phyloP scores from a whole-genome alignment of 2,888 invertebrate genomes.

The Yponomeuta malinellus region DNA sequence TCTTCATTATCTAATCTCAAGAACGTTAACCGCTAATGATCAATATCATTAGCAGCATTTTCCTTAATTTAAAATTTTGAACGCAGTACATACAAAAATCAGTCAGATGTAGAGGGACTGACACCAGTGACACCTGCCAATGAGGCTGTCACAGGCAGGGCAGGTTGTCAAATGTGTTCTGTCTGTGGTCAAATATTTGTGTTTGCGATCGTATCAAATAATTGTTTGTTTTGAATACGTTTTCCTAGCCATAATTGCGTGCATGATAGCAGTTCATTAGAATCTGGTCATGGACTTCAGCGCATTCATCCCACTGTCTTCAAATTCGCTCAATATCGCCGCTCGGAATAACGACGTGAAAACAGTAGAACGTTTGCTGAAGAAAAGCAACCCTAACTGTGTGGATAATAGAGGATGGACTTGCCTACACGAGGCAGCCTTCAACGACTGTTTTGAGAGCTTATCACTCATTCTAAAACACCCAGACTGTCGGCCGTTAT shows the following conservation, averaged over 20 bases:
- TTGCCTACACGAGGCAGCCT: constrained; percentile 70
- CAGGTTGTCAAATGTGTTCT: too few relatives aligned
- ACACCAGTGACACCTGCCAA: too few relatives aligned
- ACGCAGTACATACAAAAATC: too few relatives aligned
- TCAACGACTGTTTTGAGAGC: constrained; percentile 54
- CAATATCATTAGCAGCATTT: background rate
- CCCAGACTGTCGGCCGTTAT: constrained; percentile 44
- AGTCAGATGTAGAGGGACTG: too few relatives aligned
- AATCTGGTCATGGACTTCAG: constrained; percentile 63
- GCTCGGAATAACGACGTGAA: constrained; percentile 55
- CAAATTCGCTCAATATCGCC: constrained; percentile 63
- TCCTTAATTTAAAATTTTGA: too few relatives aligned
- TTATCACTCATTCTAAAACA: constrained; percentile 50
- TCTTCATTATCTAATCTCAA: background rate
- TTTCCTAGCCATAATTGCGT: background rate
- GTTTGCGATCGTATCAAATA: too few relatives aligned
- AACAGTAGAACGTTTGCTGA: constrained; percentile 47
- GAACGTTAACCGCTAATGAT: background rate
- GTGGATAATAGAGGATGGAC: constrained; percentile 74
- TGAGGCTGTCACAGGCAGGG: too few relatives aligned
- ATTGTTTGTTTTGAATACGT: too few relatives aligned
- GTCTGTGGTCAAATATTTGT: too few relatives aligned
- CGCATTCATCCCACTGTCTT: constrained; percentile 63
- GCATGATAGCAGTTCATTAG: background rate
- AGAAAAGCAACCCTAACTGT: constrained; percentile 62